phyloP scores from a whole-genome alignment of 1,140 invertebrate genomes.

The Heliconius hewitsoni region DNA sequence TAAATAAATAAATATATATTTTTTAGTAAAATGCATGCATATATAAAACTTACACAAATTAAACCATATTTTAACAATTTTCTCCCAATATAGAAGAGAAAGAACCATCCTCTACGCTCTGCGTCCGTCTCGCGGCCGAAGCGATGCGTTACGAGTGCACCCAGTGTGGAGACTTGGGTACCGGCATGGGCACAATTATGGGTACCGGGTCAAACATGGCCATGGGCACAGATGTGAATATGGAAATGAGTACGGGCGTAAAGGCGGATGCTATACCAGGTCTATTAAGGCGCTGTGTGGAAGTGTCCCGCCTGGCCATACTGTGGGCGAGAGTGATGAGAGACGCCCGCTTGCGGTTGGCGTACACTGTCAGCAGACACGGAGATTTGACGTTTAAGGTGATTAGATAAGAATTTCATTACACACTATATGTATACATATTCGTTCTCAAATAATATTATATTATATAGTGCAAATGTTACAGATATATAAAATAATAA shows the following conservation, averaged over 20 bases:
- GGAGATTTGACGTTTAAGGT: conserved; percentile 50
- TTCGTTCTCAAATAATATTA: too few species aligned
- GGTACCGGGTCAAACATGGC: not conserved
- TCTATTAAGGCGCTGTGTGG: conserved; percentile 51
- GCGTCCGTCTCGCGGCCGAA: conserved; percentile 48
- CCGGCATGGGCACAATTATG: conserved; percentile 17
- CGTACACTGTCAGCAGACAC: conserved; percentile 44
- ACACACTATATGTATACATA: too few species aligned
- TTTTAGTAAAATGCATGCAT: too few species aligned
- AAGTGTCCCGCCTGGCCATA: conserved; percentile 46
- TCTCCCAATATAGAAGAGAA: conserved; percentile 42
- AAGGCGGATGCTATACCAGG: not conserved
- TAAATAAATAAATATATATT: too few species aligned
- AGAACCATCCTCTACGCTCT: conserved; percentile 46
- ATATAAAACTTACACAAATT: too few species aligned
- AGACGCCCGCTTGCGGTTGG: conserved; percentile 49
- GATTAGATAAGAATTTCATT: not conserved
- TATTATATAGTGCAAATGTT: too few species aligned
- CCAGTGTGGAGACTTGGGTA: conserved; percentile 25
- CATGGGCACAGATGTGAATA: not conserved
- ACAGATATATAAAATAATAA: too few species aligned
- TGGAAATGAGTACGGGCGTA: not conserved
- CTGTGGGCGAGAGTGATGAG: conserved; percentile 61
- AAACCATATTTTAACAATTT: not conserved
- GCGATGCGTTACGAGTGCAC: conserved; percentile 46